phyloP scores from a whole-genome alignment of 2,113 vertebrate species.

The Oreochromis aureus region DNA sequence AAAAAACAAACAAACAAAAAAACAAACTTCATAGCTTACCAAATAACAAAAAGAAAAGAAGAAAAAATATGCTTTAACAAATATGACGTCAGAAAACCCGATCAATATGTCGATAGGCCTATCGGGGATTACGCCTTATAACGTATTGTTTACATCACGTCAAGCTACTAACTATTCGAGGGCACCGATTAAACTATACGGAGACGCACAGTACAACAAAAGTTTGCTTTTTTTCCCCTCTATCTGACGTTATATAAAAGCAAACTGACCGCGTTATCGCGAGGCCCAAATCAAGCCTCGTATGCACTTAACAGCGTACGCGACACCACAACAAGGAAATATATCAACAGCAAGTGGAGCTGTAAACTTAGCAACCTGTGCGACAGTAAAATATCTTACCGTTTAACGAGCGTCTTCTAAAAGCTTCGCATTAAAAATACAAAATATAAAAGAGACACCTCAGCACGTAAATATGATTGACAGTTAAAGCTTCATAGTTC shows the following conservation, averaged over 20 bases:
- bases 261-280: background rate
- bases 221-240: rapidly evolving
- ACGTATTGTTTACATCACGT: background rate
- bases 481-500: background rate
- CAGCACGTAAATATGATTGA: background rate
- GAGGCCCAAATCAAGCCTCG: background rate
- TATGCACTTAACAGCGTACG: background rate
- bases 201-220: background rate
- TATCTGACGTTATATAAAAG: background rate
- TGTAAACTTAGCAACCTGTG: background rate
- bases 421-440: background rate
- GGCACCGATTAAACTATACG: background rate
- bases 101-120: background rate
- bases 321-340: background rate
- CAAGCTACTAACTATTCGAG: background rate
- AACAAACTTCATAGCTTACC: background rate
- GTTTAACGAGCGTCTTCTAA: background rate
- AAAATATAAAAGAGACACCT: background rate
- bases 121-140: background rate
- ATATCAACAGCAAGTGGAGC: background rate
- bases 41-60: background rate
- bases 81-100: background rate
- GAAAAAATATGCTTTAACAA: background rate
- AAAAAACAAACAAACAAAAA: background rate
- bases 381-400: conserved; percentile 9